phyloP scores from a whole-genome alignment of 1,140 invertebrate genomes.

The Zelostemma sp. region DNA sequence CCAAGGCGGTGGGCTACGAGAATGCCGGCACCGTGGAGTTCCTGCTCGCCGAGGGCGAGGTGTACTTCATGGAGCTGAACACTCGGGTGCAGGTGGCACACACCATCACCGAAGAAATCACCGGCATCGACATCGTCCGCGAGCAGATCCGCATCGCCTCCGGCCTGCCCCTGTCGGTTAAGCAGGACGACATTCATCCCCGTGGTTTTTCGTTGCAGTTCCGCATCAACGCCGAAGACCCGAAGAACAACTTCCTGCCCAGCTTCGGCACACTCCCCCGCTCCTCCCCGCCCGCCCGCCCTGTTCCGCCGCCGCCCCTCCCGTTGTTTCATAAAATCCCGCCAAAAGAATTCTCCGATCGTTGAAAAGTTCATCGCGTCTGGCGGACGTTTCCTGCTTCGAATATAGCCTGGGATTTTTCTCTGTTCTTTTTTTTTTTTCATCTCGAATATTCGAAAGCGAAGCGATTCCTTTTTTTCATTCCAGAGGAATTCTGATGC shows the following conservation, averaged over 20 bases:
- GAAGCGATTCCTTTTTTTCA: too few relatives aligned
- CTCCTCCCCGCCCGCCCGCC: too few relatives aligned
- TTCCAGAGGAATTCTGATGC: too few relatives aligned
- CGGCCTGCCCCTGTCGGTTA: neutral
- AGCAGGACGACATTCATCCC: neutral
- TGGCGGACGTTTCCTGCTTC: too few relatives aligned
- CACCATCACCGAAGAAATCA: slow-evolving; percentile 2
- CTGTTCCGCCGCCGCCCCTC: too few relatives aligned
- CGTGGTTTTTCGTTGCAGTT: neutral
- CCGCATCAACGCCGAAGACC: slow-evolving; percentile 7
- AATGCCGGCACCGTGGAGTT: slow-evolving; percentile 5
- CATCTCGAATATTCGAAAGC: too few relatives aligned
- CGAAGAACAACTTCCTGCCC: neutral
- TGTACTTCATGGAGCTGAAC: slow-evolving; percentile 8
- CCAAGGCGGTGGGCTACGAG: too few relatives aligned
- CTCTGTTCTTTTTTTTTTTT: too few relatives aligned
- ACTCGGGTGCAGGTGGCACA: slow-evolving; percentile 10
- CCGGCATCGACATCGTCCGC: slow-evolving; percentile 1
- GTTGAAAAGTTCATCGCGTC: too few relatives aligned
- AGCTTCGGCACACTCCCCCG: neutral
- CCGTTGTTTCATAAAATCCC: too few relatives aligned
- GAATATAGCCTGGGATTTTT: too few relatives aligned
- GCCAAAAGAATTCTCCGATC: too few relatives aligned
- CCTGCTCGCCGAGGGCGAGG: neutral
- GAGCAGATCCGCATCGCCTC: neutral